A percentile compares a stretch with the other conserved stretches of the same genome.
phyloP scores from a whole-genome alignment of 92 coral and sea anemone species.

The Scolanthus callimorphus region DNA sequence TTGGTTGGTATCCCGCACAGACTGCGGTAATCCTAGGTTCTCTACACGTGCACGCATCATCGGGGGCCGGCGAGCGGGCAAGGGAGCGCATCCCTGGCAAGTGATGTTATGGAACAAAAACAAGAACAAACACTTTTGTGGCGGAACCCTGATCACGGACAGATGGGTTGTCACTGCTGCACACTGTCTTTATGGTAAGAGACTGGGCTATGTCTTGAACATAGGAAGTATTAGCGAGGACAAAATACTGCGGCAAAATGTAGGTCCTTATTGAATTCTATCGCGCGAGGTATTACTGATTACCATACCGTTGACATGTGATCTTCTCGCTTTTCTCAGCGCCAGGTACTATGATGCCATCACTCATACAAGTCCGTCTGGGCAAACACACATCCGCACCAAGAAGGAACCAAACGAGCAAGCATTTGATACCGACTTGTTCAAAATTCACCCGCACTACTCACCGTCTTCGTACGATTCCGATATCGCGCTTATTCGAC shows the following conservation, averaged over 20 bases:
- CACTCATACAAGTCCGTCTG: conserved; percentile 52
- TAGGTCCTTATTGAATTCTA: too few species aligned
- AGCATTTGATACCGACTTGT: conserved; percentile 29
- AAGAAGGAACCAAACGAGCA: conserved; percentile 54
- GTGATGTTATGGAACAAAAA: conserved; percentile 64
- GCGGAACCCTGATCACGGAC: conserved; percentile 72
- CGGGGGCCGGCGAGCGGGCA: conserved; percentile 76
- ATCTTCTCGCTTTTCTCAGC: not conserved
- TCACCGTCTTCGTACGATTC: conserved; percentile 41
- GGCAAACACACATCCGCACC: conserved; percentile 69
- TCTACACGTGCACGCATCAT: conserved; percentile 54
- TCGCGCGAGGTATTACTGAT: too few species aligned
- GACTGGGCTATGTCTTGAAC: too few species aligned
- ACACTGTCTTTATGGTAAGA: conserved; percentile 77
- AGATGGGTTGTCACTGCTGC: conserved; percentile 94
- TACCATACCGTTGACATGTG: too few species aligned
- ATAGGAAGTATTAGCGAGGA: too few species aligned
- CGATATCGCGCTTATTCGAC: conserved; percentile 82
- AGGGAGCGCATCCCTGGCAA: conserved; percentile 91
- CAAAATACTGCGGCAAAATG: too few species aligned
- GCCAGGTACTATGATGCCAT: conserved; percentile 12
- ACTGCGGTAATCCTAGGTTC: conserved; percentile 63
- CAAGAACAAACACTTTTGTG: conserved; percentile 71
- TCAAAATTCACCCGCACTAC: conserved; percentile 58
- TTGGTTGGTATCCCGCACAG: too few species aligned